Percentiles rank a stretch among this genome's conserved stretches.
Evolutionary conservation across 2,888 invertebrate genomes (phyloP).

Genomic region (Bedellia somnulentella): DNA sequence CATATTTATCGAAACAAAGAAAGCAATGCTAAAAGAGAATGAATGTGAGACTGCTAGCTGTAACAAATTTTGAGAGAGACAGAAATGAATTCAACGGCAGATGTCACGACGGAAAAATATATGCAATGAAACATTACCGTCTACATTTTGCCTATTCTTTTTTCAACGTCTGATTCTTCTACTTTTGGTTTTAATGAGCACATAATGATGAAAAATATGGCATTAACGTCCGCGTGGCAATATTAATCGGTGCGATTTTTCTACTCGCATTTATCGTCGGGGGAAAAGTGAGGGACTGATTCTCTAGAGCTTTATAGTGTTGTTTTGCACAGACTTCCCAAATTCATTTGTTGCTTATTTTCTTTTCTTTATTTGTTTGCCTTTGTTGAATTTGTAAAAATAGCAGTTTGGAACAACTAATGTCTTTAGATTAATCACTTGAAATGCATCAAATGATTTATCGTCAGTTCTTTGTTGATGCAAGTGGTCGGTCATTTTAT

Average conservation of each 20-base stretch:
- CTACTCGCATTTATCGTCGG: slow-evolving; percentile 15
- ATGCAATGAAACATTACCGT: slow-evolving; percentile 5
- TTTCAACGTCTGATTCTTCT: slow-evolving; percentile 24
- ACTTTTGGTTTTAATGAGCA: slow-evolving; percentile 38
- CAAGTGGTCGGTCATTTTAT: too few species aligned
- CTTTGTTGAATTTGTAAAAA: not conserved
- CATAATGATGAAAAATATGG: slow-evolving; percentile 51
- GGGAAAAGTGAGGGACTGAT: slow-evolving; percentile 9
- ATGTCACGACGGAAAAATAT: too few species aligned
- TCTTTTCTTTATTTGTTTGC: not conserved
- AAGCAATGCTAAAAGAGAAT: too few species aligned
- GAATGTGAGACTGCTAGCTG: too few species aligned
- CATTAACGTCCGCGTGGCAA: slow-evolving; percentile 23
- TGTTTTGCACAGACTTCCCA: slow-evolving; percentile 5
- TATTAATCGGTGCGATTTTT: slow-evolving; percentile 34
- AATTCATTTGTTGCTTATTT: not conserved
- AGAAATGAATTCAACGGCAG: too few species aligned
- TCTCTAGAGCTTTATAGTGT: slow-evolving; percentile 20
- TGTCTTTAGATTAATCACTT: too few species aligned
- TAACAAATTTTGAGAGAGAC: too few species aligned
- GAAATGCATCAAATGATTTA: too few species aligned
- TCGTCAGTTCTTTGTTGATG: too few species aligned
- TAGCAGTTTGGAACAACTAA: not conserved
- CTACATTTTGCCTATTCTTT: slow-evolving; percentile 13
- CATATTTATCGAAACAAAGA: too few species aligned